Base-by-base conservation (phyloP, 2,888 invertebrate species). In the Xestia xanthographa region DNA sequence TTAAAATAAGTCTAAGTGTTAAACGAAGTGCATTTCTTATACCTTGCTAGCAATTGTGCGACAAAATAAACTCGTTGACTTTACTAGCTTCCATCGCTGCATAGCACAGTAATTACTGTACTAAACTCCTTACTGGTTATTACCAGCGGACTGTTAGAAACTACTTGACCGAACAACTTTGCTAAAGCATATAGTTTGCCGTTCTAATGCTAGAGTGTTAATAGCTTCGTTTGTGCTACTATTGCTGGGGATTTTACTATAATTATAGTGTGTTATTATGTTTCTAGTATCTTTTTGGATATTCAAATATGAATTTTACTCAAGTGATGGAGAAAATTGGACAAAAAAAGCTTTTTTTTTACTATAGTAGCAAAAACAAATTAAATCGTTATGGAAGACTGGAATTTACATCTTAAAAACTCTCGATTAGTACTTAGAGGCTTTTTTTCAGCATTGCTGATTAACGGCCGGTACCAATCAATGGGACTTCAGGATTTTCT, bases 91-190 rank as follows among this genome's bases (percentile, higher is more conserved):
- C 26, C 6, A 41, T 29, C 22, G 41, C 26, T 60, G 43, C 22
- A 58, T 71, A 48, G 48, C 50, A 68, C 26, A 56, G 34, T 68
- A 26, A 41, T 62, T 60, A 53, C 56, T 63, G 34, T 48, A 2
- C 56, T 14, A 12, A 76, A 58, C 62, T 53, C 68, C 38, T 63
- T 66, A 65, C 38, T 38, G 4, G 62, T 65, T 67, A 79, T 80
- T 58, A 62, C 72, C 34, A 68, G 58, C 34, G 75, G 68, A 85
- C 83, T 83, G 85, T 88, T 76, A 74, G 86, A 83, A 87, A 84
- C 78, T 77, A 80, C 81, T 80, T 80, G 79, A 79, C 80, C 72
- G 72, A 53, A 63, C 41, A 81, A 72, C 84, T 79, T 75, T 48
- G 56, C 67, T 72, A 67, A 68, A 69, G 80, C 74, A 34, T 53